Percentiles rank a stretch among this genome's conserved stretches.
Evolutionary conservation across 1,140 invertebrate species (phyloP).

Genomic region (Palaemon carinicauda): DNA sequence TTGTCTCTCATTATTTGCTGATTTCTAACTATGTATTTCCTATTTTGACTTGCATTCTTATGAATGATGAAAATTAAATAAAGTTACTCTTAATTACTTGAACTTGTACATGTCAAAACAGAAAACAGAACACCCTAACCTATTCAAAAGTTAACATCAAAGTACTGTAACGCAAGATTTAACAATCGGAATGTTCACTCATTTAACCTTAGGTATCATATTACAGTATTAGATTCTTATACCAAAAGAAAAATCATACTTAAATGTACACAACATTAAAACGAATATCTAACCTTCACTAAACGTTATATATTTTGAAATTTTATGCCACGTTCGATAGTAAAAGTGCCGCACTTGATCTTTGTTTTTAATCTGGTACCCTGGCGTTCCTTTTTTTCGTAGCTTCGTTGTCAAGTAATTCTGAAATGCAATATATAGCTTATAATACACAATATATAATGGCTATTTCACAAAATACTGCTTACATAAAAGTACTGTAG

Average conservation of each 20-base stretch:
- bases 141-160: too few species aligned
- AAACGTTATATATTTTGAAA: slow-evolving; percentile 88
- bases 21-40: too few species aligned
- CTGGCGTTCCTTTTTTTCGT: slow-evolving; percentile 69
- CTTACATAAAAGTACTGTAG: neutral
- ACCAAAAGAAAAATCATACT: neutral
- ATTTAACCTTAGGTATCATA: too few species aligned
- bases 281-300: slow-evolving; percentile 75
- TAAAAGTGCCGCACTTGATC: slow-evolving; percentile 95
- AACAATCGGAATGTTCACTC: too few species aligned
- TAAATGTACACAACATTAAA: neutral
- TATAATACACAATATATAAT: neutral
- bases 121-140: too few species aligned
- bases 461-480: neutral
- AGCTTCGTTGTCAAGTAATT: slow-evolving; percentile 44
- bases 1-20: too few species aligned
- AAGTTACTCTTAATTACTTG: too few species aligned
- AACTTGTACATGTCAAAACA: too few species aligned
- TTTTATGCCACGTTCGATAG: slow-evolving; percentile 93
- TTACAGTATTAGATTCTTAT: too few species aligned
- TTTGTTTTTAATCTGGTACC: slow-evolving; percentile 78
- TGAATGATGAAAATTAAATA: too few species aligned
- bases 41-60: too few species aligned
- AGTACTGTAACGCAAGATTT: too few species aligned
- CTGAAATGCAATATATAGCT: neutral